Base-by-base conservation (phyloP, 2,888 invertebrate genomes). In the Acronicta leporina region DNA sequence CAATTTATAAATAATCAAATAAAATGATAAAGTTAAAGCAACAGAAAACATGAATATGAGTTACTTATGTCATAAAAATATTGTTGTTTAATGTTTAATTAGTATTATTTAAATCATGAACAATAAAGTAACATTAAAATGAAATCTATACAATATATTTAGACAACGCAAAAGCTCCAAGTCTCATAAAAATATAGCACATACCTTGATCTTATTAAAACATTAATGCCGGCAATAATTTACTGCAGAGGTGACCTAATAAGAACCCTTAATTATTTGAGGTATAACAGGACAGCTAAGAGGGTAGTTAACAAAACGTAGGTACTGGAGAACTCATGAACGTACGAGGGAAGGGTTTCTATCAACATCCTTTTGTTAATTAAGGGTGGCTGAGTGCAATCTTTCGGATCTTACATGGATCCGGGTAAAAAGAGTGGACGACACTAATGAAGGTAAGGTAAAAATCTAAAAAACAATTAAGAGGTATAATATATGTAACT, bases 141-240 rank as follows among this genome's bases (percentile, higher is more conserved):
- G 2, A 20, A 20, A 20, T 3, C 4, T 20, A 20, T 20, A 20
- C 4, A 1, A 43, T 11, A 13, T 20, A 11, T 11, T 20, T 20
- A 20, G 16, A 42, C 2, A 20, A 13, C 5, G 16, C 5, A 41
- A 49, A 40, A 44, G 33, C 44, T 41, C 14, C 10, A 20, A 33
- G 44, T 2, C 41, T 44, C 20, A 41, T 61, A 14, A 52, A 10
- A 46, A 43, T 48, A 42, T 25, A 30, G 16, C 25, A 15, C 38
- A 41, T 44, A 53, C 38, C 33, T 15, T 50, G 14, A 35, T 44
- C 20, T 51, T 52, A 73, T 69, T 62, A 67, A 62, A 59, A 47
- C 56, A 75, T 74, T 45, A 75, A 72, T n/a, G 65, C 15, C 59
- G 49, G 38, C 30, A 13, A 35, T 73, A 62, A 61, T 61, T 73